Evolutionary conservation across 2,888 invertebrate genomes (phyloP), one percentile per base, ranked within the genome.

Genomic region (Cerastis rubricosa): DNA sequence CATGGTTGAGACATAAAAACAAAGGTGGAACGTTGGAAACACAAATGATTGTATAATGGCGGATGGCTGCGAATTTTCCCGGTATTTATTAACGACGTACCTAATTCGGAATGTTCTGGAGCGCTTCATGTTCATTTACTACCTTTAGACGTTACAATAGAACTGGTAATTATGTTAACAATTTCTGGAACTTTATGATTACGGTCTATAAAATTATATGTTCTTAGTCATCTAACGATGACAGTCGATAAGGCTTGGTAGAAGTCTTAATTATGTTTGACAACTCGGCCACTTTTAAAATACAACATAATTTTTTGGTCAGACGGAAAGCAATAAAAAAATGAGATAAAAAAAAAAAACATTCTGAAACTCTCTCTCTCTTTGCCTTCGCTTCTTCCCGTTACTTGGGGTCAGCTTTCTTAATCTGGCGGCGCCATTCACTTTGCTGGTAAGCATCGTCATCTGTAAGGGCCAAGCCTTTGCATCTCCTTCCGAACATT

Each of bases 1-100:
- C 47, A 63, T 65, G 40, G 83, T 83, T 68, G 29, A 83, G 66
- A 74, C 66, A 49, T 83, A 64, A 74, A 66, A 85, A 78, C 74
- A 70, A 83, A 86, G 71, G 54, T 70, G 11, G 43, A 68, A 72
- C 63, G 63, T 73, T 76, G 19, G 29, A 71, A 75, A 73, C 57
- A 75, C 71, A 74, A 76, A 78, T 71, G 29, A 49, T 74, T 71
- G 61, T 67, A 74, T 83, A 85, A 73, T 74, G 49, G 57, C 71
- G 40, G 76, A 51, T 47, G 80, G 80, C 74, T 72, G 66, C 43
- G 11, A 78, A 68, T 67, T 74, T 81, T 64, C 65, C 57, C 61
- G 66, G 66, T 73, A 67, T 78, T 83, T 85, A 71, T 75, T 85
- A 81, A 73, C 54, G 68, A 51, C 65, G 54, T 47, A 74, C 68